Evolutionary conservation across 2,888 invertebrate species (phyloP), one percentile per base, ranked within the genome.

Genomic region (Chesias legatella): DNA sequence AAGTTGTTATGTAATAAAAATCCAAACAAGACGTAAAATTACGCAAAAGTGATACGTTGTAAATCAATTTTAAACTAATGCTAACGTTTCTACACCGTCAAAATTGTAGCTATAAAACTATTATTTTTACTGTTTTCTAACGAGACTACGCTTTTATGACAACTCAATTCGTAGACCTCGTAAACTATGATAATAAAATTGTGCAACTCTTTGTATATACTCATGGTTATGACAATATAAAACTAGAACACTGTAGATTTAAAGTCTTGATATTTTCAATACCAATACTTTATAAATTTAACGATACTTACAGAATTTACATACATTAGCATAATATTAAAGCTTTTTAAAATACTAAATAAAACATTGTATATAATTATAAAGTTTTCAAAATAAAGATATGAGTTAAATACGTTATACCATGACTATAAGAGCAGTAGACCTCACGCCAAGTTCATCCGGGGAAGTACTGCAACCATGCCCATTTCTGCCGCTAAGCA

Each of bases 61-160:
- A 60, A 58, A 58, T 60, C 57, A 59, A 51, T 35, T 41, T 30
- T 7, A 47, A 45, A 42, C 43, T 43, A 53, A 54, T 50, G 53
- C 52, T 56, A 51, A 65, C 71, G 51, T 51, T 73, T 70, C 67
- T 66, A 76, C 75, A 76, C 67, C 60, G 63, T 63, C 59, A 55
- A 56, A 56, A 61, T 48, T 34, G 51, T 33, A 34, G 60, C 53
- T 51, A 58, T 75, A 69, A 74, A 74, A 64, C 67, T 57, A 65
- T 67, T 63, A 72, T 70, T 70, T 74, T 73, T 73, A 71, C 53
- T 67, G 61, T 51, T 56, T 54, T 53, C 56, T 53, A 56, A 55
- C 60, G 43, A 55, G 60, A 41, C 54, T 58, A 64, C 63, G 49
- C 43, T 75, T 79, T 77, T 78, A 75, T 60, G 60, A 56, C 56